Evolutionary conservation across 2,797 vertebrate species (phyloP), one percentile per base, ranked within the genome.

Genomic region (Epinephelus malabaricus): DNA sequence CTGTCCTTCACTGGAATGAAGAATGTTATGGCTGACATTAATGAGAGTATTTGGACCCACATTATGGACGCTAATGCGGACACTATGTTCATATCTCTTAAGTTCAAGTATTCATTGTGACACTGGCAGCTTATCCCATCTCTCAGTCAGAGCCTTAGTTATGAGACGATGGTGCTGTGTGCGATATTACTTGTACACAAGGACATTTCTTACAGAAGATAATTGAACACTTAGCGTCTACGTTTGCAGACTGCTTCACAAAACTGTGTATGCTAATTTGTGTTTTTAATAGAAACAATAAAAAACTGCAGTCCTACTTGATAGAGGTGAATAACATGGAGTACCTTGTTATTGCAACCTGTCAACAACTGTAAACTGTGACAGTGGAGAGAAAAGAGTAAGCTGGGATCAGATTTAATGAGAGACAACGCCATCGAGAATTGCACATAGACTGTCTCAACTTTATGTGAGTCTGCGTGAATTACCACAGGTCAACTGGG

Each of bases 401-500:
- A 53, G 46, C 34, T 40, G 55, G 72, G 69, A 73, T 84, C 55
- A 27, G 56, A 65, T 75, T 67, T 78, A 84, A 84, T 63, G 58
- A 72, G 74, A 63, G 64, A 65, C 72, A 78, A 66, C 25, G 53
- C 69, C 69, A 54, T 45, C 1, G 23, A 53, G 43, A 43, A 74
- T 62, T 67, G 43, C 62, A 27, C 27, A 62, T 5, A 6, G 8
- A 47, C 64, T 54, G 69, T 64, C 53, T 40, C 21, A 43, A 66
- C 27, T 68, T 45, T 55, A 27, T 58, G 72, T 27, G 47, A 34
- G 49, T 38, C 49, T 60, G 55, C 76, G 75, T 71, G 67, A 77
- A 84, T 80, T 63, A 78, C 43, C 47, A 38, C 59, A 54, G 72
- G 81, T 83, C 70, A 60, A 47, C 59, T 0, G 61, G 69, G 86